These are phyloP conservation scores for cattle (Bos taurus) DNA, from an alignment of 2,113 vertebrate genomes.

Conservation along the genomic window ARS-UCD2.0 NC_037328.1:73742001-73742500, in stretches of 20 bases:
- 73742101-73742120: not conserved
- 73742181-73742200: not conserved
- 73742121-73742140: not conserved
- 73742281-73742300: not conserved
- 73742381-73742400: not conserved
- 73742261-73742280: not conserved
- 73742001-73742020: not conserved
- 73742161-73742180: not conserved
- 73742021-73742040: not conserved
- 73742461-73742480: not conserved
- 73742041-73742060: not conserved
- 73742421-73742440: not conserved
- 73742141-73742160: not conserved
- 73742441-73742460: not conserved
- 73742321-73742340: not conserved
- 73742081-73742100: not conserved
- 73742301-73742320: not conserved
- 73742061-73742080: not conserved
- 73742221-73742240: not conserved
- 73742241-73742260: not conserved
- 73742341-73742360: fast-evolving
- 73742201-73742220: not conserved
- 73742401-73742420: not conserved
- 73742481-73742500: not conserved
- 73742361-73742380: not conserved